phyloP scores from a whole-genome alignment of 1,140 invertebrate genomes.

The Saxidomus purpurata region DNA sequence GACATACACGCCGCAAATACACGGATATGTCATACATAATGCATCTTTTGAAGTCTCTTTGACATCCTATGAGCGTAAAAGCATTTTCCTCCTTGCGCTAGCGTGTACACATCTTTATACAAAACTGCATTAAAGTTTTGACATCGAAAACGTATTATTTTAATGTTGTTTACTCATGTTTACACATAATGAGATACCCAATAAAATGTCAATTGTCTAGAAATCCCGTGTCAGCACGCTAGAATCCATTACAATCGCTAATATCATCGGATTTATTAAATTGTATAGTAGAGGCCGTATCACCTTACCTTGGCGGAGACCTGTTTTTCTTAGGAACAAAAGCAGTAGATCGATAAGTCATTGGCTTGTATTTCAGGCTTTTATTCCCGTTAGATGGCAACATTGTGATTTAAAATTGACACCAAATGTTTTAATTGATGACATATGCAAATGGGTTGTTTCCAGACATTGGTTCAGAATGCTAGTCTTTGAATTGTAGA shows the following conservation, averaged over 20 bases:
- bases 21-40: no score
- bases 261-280: conserved; percentile 23
- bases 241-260: not conserved
- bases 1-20: no score
- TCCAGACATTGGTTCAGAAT: not conserved
- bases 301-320: conserved; percentile 1
- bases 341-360: conserved; percentile 10
- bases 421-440: conserved; percentile 1
- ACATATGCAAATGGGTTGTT: conserved; percentile 18
- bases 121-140: not conserved
- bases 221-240: not conserved
- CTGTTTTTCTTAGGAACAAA: conserved; percentile 10
- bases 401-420: conserved; percentile 32
- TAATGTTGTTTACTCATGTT: conserved; percentile 23
- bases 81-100: no score
- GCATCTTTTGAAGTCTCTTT: no score
- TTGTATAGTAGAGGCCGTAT: conserved; percentile 5
- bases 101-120: no score
- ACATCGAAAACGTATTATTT: conserved; percentile 37
- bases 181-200: not conserved
- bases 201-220: conserved; percentile 17
- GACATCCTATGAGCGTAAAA: no score
- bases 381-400: conserved; percentile 9
- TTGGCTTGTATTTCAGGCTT: not conserved
- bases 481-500: not conserved